Conservation (phyloP, 30 jellyfish, hydroid and myxozoan species). For the Aurelia aurita complex sp. Pacific region DNA sequence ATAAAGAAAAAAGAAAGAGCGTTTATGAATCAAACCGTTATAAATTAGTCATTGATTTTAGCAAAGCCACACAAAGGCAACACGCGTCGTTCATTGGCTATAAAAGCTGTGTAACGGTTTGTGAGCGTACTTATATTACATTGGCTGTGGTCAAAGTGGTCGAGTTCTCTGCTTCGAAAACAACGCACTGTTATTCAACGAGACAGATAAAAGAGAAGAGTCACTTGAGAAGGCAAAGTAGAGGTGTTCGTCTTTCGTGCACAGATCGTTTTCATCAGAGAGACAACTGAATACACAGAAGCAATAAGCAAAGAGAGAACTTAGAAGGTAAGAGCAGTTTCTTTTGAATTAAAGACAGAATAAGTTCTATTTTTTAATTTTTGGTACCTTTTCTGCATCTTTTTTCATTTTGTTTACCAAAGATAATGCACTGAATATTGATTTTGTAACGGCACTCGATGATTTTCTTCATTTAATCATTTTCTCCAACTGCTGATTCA, state of each 20-base stretch:
- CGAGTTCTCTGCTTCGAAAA: slow-evolving; percentile 30
- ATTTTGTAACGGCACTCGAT: too few relatives aligned
- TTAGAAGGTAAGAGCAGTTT: too few relatives aligned
- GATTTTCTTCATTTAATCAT: too few relatives aligned
- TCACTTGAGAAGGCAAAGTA: slow-evolving; percentile 9
- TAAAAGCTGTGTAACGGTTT: slow-evolving; percentile 63
- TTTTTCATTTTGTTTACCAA: too few relatives aligned
- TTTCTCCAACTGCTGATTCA: too few relatives aligned
- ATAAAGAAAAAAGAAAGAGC: slow-evolving; percentile 40
- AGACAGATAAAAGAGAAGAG: slow-evolving; percentile 13
- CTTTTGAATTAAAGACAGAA: too few relatives aligned
- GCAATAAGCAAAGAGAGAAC: too few relatives aligned
- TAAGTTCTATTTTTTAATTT: too few relatives aligned
- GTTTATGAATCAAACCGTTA: slow-evolving; percentile 69
- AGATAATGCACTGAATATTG: too few relatives aligned
- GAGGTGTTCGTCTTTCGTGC: neutral
- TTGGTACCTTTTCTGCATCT: too few relatives aligned
- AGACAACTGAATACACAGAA: too few relatives aligned
- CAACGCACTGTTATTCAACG: slow-evolving; percentile 17
- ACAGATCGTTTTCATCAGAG: too few relatives aligned
- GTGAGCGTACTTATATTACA: slow-evolving; percentile 32
- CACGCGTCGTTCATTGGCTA: slow-evolving; percentile 74
- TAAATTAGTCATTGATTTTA: slow-evolving; percentile 67
- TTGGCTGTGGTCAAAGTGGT: slow-evolving; percentile 57
- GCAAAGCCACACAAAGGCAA: slow-evolving; percentile 64